Percentiles rank a stretch among this genome's conserved stretches.
Conservation (phyloP, 2,797 vertebrate species). For the Ctenochaetus hawaiiensis region DNA sequence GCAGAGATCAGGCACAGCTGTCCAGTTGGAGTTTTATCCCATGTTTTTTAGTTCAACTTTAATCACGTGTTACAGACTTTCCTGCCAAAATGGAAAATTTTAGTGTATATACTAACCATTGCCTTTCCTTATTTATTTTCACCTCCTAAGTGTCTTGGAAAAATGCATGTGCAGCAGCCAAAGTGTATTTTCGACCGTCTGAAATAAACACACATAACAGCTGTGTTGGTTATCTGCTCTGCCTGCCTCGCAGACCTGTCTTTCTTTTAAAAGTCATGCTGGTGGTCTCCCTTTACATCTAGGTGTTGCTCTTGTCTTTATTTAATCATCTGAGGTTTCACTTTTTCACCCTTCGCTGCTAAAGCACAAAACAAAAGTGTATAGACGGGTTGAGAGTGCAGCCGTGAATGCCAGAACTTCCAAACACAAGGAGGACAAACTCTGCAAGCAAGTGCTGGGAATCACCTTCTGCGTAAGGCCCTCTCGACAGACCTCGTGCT, state of each 20-base stretch:
- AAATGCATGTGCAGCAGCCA: not conserved
- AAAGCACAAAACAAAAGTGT: not conserved
- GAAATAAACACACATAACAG: not conserved
- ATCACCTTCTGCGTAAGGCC: constrained; percentile 69
- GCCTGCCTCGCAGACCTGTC: not conserved
- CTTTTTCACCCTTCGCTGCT: not conserved
- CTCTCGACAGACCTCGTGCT: constrained; percentile 41
- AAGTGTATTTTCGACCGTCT: not conserved
- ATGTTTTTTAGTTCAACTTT: constrained; percentile 13
- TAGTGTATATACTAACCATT: not conserved
- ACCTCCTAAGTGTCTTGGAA: constrained; percentile 5
- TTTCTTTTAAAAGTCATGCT: not conserved
- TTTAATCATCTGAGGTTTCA: constrained; percentile 1
- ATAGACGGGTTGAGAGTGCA: not conserved
- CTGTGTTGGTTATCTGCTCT: not conserved
- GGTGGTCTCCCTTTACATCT: not conserved
- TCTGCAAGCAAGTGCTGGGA: constrained; percentile 72
- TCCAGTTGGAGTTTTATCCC: constrained; percentile 8
- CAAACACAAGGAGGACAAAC: constrained; percentile 54
- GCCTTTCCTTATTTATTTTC: constrained; percentile 10
- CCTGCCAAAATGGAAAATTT: not conserved
- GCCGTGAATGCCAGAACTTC: not conserved
- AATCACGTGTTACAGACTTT: not conserved
- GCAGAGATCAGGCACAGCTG: constrained; percentile 15
- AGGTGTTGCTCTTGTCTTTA: not conserved